Evolutionary conservation across 2,113 vertebrate genomes (phyloP), one percentile per base, ranked within the genome.

Genomic region (Notechis scutatus): DNA sequence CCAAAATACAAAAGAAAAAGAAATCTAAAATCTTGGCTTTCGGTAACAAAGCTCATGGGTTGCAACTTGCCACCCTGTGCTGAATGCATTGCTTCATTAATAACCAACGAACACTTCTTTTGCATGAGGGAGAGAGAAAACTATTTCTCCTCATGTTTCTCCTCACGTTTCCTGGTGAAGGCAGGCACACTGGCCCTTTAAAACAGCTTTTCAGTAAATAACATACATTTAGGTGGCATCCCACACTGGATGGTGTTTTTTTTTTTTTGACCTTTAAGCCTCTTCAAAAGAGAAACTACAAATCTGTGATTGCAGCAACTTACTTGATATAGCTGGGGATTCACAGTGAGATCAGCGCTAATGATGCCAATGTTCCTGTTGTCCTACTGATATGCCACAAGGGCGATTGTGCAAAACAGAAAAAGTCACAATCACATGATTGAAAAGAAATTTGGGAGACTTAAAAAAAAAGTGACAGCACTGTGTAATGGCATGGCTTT

Each of bases 341-440:
- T 89, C 54, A 81, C 86, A 12, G 47, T 91, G 93, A 91, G 90
- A 69, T 93, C 85, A 93, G 85, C 4, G 18, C 50, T 91, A 50
- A 47, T 57, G 34, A 52, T 23, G 85, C 24, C 26, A 6, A 3
- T 18, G n/a, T 64, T 87, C 29, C 89, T 88, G 90, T 88, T 88
- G 10, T 21, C 5, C 24, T 15, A 55, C 8, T 39, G 85, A 56
- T 61, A 47, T 26, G 12, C 24, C 7, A 10, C 54, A 8, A 18
- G 15, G 21, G 23, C 1, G 11, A 42, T 88, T 92, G 86, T 7
- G 11, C 64, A 92, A 92, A 69, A 42, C 11, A 29, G 9, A 20
- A 21, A 24, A 69, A 64, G 14, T 85, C 54, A 90, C 21, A n/a
- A 45, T 47, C 87, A 92, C 61, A 45, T 89, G 92, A 47, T 57